Base-by-base conservation (phyloP, 2,888 invertebrate species). In the Gerris lacustris region DNA sequence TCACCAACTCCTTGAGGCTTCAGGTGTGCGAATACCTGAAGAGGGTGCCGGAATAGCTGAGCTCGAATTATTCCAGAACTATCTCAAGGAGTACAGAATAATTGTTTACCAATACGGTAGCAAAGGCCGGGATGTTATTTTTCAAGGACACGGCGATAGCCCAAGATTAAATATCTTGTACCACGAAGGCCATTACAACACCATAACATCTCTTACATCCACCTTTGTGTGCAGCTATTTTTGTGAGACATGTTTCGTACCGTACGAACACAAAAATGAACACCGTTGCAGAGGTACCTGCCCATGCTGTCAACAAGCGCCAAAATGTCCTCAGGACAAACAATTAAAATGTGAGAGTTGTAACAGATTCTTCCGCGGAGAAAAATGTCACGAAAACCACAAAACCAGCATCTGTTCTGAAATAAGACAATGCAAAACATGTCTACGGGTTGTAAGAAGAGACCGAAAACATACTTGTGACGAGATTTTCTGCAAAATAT, bases 11-110 rank as follows among this genome's bases (percentile, higher is more conserved):
- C 69, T 7, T 72, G 62, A 4, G 67, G 62, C 6, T 74, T 74
- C 66, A 70, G 73, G 62, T 63, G 70, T 9, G 70, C 70, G 44
- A 67, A n/a, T 67, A 69, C 64, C 15, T 43, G 18, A 18, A 67
- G 47, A 5, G 11, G 66, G 17, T 18, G 47, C 4, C 6, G 68
- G 17, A 44, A 63, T 70, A 1, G 15, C 63, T 1, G 63, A 70
- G 63, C 17, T 70, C 1, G 45, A 67, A 44, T 43, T 67, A 47
- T 63, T 72, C 43, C 72, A 72, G 66, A 18, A 45, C 18, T 66
- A 15, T 31, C 15, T 71, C 11, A 66, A 67, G 5, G 63, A 71
- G 1, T 71, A 2, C 11, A 68, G 67, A 64, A 63, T 71, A 5
- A 45, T 47, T 2, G 68, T 71, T 31, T 68, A 68, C 9, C 44